Base-by-base conservation (phyloP, 92 coral and sea anemone species). In the Phymanthus crucifer region DNA sequence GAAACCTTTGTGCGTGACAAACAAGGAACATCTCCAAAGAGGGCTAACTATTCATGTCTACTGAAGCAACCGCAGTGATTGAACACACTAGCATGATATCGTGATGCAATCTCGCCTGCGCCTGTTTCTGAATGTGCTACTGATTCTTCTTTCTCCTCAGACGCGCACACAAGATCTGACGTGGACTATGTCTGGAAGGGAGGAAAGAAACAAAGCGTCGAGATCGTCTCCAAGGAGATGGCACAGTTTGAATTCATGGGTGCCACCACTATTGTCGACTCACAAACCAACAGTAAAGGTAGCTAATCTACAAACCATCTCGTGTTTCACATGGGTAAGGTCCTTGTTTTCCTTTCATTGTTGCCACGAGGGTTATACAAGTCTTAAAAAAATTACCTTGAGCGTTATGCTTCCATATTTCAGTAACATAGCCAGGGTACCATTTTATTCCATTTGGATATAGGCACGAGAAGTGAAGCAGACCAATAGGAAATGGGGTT, bases 171-270 rank as follows among this genome's bases (percentile, higher is more conserved):
- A 1, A 74, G 88, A 17, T 77, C 89, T 4, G 92, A 88, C 40
- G 87, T 88, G 16, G 89, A 88, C 35, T 88, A 88, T 67, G 71
- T 58, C 0, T 88, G 92, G 92, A 88, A 75, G 61, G 83, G 83
- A 3, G 86, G 89, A 14, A 35, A 56, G 31, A 61, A 77, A 29
- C 86, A 83, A 16, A 88, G 89, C 17, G 70, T 88, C 21, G 92
- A 88, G 46, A 86, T 88, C 10, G 92, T 84, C 14, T 88, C 92
- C 19, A 84, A 80, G 36, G 80, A 78, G 35, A 88, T 88, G 74
- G 92, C 92, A 36, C 92, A 88, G 83, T 88, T 88, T 68, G 89
- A 84, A 64, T 77, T 88, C 72, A 47, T 84, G 52, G 86, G 82
- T 11, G 84, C 92, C 12, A 83, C 35, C 19, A 88, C 92, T 10